Base-by-base conservation (phyloP, 2,113 vertebrate species). In the Toxostoma redivivum region DNA sequence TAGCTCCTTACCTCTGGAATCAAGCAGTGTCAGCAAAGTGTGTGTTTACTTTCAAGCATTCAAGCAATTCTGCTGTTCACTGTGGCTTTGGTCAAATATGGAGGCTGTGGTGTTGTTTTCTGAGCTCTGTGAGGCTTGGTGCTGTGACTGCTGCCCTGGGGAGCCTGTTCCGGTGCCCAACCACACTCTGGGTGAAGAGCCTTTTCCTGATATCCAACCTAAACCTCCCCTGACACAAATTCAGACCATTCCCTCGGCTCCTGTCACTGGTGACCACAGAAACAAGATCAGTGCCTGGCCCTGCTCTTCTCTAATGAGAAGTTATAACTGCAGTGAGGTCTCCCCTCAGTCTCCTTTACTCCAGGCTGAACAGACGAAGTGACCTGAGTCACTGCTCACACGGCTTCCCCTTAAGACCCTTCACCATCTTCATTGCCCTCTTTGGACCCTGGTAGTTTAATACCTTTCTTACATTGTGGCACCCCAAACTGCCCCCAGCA, bases 161-260 rank as follows among this genome's bases (percentile, higher is more conserved):
- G 24, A 61, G 5, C 47, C 22, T 54, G 5, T 67, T 67, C 19
- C n/a, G 54, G 24, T 47, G 24, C 33, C 11, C 13, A 44, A 0
- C 5, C 38, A 81, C 23, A 7, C 5, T 44, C 40, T 48, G 23
- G 23, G 47, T 48, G 47, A 48, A 48, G 23, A 24, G 74, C 24
- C 7, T 5, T 45, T 69, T 69, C 38, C 12, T 42, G 2, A 12
- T 45, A 61, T 8, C 27, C 45, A 38, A 1, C 18, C 11, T 60
- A 69, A 77, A 44, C 11, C 15, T 69, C 15, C 45, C 14, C 54
- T 69, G 54, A 67, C 16, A 10, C 21, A 67, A 1, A 17, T 77
- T 51, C 44, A 21, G 10, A 11, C 15, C 21, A 6, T 58, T 77
- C 27, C 14, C 16, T 58, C 0, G 0, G 7, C 22, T 77, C 45